Base-by-base conservation (phyloP, 2,888 invertebrate genomes). In the Osmoderma eremita region DNA sequence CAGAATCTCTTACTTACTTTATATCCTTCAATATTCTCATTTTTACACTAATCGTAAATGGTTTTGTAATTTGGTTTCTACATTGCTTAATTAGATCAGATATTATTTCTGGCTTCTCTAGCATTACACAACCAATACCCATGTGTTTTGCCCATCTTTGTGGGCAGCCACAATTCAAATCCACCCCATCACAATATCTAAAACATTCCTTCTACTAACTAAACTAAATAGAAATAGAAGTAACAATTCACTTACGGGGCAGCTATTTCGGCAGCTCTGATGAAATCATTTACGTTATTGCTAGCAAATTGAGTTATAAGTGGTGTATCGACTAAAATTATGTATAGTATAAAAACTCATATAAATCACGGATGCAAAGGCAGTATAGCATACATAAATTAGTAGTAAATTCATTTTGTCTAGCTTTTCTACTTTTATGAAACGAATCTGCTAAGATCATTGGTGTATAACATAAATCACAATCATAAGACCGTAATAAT, bases 381-480 rank as follows among this genome's bases (percentile, higher is more conserved):
- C 24, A 18, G 22, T 66, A 18, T 1, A 45, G 69, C 73, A 70
- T 77, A 86, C 86, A 77, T 67, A 77, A 69, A 74, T 88, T 89
- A 1, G 93, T 94, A 4, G 89, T 86, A 79, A 95, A 95, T 81
- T 95, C 95, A 82, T 87, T 92, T 3, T 86, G 81, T 62, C 98
- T 88, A 12, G 97, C 97, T 82, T 94, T 92, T 64, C 88, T 84
- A 71, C 97, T 97, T 77, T 91, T 90, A 63, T 94, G 89, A 83
- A 98, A 98, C 1, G 96, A 95, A 81, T 96, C 93, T 0, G 98
- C 94, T 70, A 98, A 85, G 74, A 98, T 96, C 98, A 99, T 98
- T 0, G 98, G 98, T 0, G 97, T 95, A 79, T 93, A 98, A 74
- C 93, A 91, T 66, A 98, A 81, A 80, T 98, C 94, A 71, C 94